Base-by-base conservation (phyloP, 2,888 invertebrate species). In the Adelognathus sp. region DNA sequence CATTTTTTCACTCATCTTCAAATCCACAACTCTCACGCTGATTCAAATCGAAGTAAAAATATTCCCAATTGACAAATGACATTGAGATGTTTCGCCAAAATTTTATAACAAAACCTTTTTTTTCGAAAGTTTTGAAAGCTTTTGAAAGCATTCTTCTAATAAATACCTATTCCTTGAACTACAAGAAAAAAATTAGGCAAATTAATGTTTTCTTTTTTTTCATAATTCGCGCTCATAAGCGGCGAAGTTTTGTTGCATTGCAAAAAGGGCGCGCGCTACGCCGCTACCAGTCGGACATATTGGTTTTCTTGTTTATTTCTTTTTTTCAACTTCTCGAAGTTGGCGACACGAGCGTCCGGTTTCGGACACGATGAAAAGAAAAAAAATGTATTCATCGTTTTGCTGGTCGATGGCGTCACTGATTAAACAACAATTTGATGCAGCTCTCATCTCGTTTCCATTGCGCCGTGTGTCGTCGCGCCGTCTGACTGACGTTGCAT, bases 351-450 rank as follows among this genome's bases (percentile, higher is more conserved):
- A n/a, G 41, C 67, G 18, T 67, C 54, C 67, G 67, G 24, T 54
- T 54, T 29, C 18, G 33, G n/a, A n/a, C n/a, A 24, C 29, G 67
- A 16, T 29, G n/a, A n/a, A n/a, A n/a, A n/a, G n/a, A n/a, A n/a
- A n/a, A n/a, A 39, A 41, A 16, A 27, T 52, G 9, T n/a, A 52
- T 36, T 52, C 14, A 24, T 36, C 54, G 67, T 67, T 39, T 54
- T 18, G 14, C 67, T 39, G 39, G 54, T 41, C 61, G 61, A 72
- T 72, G 54, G 41, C 61, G 61, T 63, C 41, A 72, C 50, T 39
- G 41, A 72, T 71, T 52, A 52, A 52, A 50, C 71, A 52, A 61
- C 61, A 46, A 52, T 71, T 52, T 52, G 52, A 58, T 46, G 58
- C 46, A 36, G 46, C 36, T 60, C 46, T 41, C 24, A 29, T 61